Evolutionary conservation across 2,113 vertebrate genomes (phyloP).

Genomic region (Chitala chitala): DNA sequence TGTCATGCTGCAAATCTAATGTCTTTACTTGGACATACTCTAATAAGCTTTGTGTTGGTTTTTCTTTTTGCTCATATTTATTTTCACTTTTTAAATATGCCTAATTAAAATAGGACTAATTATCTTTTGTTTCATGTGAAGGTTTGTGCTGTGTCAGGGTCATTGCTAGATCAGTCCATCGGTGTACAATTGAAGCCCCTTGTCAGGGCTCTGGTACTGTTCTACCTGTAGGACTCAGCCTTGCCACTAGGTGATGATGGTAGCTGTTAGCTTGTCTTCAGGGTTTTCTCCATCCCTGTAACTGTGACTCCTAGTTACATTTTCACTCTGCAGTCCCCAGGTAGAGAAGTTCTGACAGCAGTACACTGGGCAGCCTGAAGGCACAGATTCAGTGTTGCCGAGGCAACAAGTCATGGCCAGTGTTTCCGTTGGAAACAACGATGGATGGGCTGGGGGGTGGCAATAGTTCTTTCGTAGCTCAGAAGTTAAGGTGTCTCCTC

Average conservation of each 20-base stretch:
- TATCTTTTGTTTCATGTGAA: no score
- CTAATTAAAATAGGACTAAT: no score
- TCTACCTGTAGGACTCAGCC: background rate
- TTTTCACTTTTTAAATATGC: no score
- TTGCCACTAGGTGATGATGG: background rate
- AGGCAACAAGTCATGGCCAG: background rate
- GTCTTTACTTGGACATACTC: no score
- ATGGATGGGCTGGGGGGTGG: background rate
- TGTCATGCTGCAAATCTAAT: no score
- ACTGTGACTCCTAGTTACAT: background rate
- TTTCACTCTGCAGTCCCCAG: background rate
- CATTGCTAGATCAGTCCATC: no score
- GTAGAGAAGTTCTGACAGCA: background rate
- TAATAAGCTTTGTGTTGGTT: no score
- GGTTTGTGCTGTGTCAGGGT: no score
- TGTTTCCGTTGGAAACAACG: background rate
- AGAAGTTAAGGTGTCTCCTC: background rate
- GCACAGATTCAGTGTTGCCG: background rate
- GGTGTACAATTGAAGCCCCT: background rate
- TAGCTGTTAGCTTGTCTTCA: background rate
- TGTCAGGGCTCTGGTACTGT: no score
- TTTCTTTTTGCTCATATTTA: no score
- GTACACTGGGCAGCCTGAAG: slow-evolving; percentile 2
- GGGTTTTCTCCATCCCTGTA: background rate
- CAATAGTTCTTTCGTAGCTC: background rate